Percentiles rank a stretch among this genome's conserved stretches.
phyloP scores from a whole-genome alignment of 2,797 vertebrate genomes.

The Taeniopygia guttata region DNA sequence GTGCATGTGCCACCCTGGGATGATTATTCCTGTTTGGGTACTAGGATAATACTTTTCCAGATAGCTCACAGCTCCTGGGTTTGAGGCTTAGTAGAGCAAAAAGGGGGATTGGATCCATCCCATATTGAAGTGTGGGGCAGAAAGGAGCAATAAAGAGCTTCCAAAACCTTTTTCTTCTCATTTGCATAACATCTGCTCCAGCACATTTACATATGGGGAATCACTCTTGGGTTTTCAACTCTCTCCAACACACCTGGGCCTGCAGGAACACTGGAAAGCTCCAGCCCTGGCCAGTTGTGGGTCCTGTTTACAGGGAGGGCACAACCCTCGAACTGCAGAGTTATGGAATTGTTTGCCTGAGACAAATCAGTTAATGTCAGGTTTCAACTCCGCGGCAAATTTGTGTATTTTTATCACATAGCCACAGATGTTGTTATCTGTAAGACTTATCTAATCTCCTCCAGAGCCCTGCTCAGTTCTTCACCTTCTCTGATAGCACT shows the following conservation, averaged over 20 bases:
- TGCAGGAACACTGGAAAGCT: background rate
- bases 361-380: background rate
- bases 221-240: background rate
- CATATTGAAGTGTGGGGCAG: background rate
- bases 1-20: background rate
- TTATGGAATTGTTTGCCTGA: background rate
- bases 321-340: background rate
- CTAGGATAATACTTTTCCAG: background rate
- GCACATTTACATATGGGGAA: background rate
- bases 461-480: background rate
- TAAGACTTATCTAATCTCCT: conserved; percentile 15
- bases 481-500: conserved; percentile 28
- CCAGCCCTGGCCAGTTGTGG: background rate
- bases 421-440: conserved; percentile 19
- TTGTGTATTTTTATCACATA: background rate
- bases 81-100: background rate
- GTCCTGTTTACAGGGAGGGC: background rate
- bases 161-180: background rate
- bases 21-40: background rate
- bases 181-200: background rate
- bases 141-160: background rate
- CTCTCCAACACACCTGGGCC: background rate
- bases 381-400: conserved; percentile 3
- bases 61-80: background rate
- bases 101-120: background rate